Evolutionary conservation across 1,140 invertebrate genomes (phyloP), one percentile per base, ranked within the genome.

Genomic region (Atopsyche davidsoni): DNA sequence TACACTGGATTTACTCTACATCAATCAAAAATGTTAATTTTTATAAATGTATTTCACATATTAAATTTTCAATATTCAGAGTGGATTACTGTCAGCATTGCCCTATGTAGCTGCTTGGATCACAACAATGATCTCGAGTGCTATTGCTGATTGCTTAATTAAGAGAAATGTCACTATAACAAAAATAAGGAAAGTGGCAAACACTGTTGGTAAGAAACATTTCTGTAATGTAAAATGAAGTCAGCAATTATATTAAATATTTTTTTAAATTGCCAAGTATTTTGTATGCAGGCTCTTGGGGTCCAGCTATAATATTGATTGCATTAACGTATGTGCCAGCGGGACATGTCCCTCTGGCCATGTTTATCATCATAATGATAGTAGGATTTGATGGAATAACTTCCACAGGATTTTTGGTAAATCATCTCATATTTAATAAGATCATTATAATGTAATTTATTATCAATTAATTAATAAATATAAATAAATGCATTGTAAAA

Each of bases 31-130:
- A 40, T 18, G 4, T 4, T 21, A 18, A 18, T 4, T 18, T 18
- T 18, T 7, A 18, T 18, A 40, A 18, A 7, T 7, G 9, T 18
- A 7, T 28, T 28, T 28, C 24, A 28, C 24, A 6, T n/a, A 28
- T 6, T 18, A 40, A 18, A 9, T 43, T 3, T 43, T 43, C 11
- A 13, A 23, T 17, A 17, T 65, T 54, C 60, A 84, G 79, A 78
- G 81, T 53, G 81, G 83, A 2, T 60, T 79, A 31, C 56, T 81
- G 25, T 75, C 80, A 0, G 74, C 82, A 0, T 53, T 84, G 11
- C 83, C 83, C 0, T 85, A 83, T 47, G 49, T 77, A 0, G 59
- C 60, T 0, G 69, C 72, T 18, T 76, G 72, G 67, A 9, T 76
- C 7, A 44, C 68, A 4, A 66, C 65, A 49, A 64, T 69, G 32